These are phyloP conservation scores for Eospalax fontanierii DNA, from an alignment of 2,797 vertebrate species.

Conservation along the genomic window DNA sequence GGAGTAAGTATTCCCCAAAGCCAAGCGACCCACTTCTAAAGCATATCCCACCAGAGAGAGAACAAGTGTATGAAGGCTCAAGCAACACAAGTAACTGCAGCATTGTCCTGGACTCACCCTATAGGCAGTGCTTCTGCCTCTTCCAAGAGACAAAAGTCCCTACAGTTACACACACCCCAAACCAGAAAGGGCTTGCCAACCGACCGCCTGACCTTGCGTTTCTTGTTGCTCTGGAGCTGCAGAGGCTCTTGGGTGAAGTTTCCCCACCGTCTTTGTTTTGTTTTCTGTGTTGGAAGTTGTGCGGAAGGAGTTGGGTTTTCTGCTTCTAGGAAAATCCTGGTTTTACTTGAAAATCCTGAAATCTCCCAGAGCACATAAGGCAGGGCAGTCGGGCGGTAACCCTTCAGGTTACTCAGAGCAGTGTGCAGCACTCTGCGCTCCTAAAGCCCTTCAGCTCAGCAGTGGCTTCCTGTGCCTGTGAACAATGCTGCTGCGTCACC, in stretches of 20 bases:
- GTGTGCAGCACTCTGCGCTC: constrained; percentile 67
- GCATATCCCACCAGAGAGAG: constrained; percentile 27
- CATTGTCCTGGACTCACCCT: constrained; percentile 67
- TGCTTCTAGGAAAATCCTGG: constrained; percentile 74
- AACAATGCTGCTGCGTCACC: constrained; percentile 93
- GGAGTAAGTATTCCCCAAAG: constrained; percentile 47
- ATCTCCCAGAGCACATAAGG: constrained; percentile 61
- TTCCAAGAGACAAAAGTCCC: constrained; percentile 62
- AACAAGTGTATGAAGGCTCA: constrained; percentile 71
- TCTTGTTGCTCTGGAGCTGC: constrained; percentile 85
- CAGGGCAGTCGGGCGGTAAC: constrained; percentile 17
- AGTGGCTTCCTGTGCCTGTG: constrained; percentile 89
- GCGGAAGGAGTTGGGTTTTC: constrained; percentile 81
- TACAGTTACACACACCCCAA: constrained; percentile 74
- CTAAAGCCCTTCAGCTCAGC: constrained; percentile 87
- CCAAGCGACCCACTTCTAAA: constrained; percentile 49
- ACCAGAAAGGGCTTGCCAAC: constrained; percentile 69
- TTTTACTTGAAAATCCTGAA: constrained; percentile 69
- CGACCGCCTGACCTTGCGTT: constrained; percentile 89
- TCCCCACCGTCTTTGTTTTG: constrained; percentile 90
- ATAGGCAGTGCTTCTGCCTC: constrained; percentile 65
- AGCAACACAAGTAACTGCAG: constrained; percentile 48
- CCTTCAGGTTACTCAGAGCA: constrained; percentile 59
- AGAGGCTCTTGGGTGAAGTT: constrained; percentile 88
- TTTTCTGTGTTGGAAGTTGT: constrained; percentile 82